phyloP scores from a whole-genome alignment of 2,797 vertebrate genomes.

The Helarctos malayanus region DNA sequence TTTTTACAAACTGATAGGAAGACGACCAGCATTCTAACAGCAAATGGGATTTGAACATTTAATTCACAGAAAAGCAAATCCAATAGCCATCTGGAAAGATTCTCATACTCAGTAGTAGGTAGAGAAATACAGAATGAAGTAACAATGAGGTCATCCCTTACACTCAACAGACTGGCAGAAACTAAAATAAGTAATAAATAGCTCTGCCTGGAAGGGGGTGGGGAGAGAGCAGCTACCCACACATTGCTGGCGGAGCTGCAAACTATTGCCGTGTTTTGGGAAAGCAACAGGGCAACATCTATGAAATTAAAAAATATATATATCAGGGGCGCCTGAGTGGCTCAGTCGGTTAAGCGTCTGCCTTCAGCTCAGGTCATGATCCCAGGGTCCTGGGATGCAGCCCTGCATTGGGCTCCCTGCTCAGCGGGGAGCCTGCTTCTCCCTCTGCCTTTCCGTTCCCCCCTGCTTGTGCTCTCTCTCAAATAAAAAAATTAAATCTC shows the following conservation, averaged over 20 bases:
- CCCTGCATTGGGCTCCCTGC: too few species aligned
- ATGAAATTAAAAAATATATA: neutral
- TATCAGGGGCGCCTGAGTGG: neutral
- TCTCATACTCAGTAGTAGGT: neutral
- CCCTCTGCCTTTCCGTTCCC: too few species aligned
- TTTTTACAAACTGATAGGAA: neutral
- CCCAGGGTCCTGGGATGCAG: neutral
- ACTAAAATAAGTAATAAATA: neutral
- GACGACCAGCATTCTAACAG: neutral
- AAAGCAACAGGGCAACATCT: neutral
- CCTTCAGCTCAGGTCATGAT: neutral
- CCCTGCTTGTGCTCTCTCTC: neutral
- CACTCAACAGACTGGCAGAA: neutral
- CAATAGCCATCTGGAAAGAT: neutral
- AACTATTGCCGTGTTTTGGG: neutral
- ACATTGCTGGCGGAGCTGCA: neutral
- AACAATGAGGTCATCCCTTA: neutral
- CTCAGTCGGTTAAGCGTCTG: neutral
- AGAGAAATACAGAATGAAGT: neutral
- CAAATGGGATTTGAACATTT: neutral
- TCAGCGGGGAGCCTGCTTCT: neutral
- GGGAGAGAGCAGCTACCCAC: neutral
- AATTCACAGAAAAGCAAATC: neutral
- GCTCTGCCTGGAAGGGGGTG: neutral
- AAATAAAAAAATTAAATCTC: neutral